phyloP scores from a whole-genome alignment of 2,888 invertebrate genomes.

The Aleiodes leptofemur region DNA sequence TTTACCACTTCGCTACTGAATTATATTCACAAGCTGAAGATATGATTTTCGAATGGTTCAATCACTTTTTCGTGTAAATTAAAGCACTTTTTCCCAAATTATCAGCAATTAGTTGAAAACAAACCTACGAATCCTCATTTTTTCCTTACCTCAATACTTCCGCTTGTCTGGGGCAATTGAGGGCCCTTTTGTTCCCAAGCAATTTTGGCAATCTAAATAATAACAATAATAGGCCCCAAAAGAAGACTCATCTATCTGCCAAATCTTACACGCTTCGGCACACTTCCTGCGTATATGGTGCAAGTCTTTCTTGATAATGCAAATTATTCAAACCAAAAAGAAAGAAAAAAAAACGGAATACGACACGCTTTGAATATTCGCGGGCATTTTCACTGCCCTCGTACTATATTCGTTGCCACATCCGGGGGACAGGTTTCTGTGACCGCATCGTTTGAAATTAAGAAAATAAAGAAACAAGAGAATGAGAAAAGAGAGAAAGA shows the following conservation, averaged over 20 bases:
- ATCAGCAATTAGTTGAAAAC: too few relatives aligned
- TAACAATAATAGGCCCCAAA: conserved; percentile 18
- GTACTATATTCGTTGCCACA: not conserved
- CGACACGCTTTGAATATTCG: conserved; percentile 56
- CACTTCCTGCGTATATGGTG: conserved; percentile 51
- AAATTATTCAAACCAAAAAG: conserved; percentile 56
- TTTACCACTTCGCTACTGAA: too few relatives aligned
- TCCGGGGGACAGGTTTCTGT: conserved; percentile 1
- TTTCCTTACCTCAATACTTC: not conserved
- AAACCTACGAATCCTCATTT: too few relatives aligned
- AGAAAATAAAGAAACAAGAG: not conserved
- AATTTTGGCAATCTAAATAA: conserved; percentile 12
- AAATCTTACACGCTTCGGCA: conserved; percentile 49
- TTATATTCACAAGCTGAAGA: too few relatives aligned
- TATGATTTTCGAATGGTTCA: too few relatives aligned
- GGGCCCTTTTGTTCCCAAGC: conserved; percentile 13
- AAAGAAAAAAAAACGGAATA: conserved; percentile 51
- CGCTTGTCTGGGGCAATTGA: not conserved
- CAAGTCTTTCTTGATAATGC: conserved; percentile 45
- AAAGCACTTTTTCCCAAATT: too few relatives aligned
- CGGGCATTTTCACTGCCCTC: conserved; percentile 34
- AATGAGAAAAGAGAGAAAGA: not conserved
- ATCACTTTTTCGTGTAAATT: too few relatives aligned
- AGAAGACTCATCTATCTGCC: conserved; percentile 37
- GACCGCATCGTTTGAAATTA: conserved; percentile 15